phyloP scores from a whole-genome alignment of 2,113 vertebrate species.

The Leptosomus discolor region DNA sequence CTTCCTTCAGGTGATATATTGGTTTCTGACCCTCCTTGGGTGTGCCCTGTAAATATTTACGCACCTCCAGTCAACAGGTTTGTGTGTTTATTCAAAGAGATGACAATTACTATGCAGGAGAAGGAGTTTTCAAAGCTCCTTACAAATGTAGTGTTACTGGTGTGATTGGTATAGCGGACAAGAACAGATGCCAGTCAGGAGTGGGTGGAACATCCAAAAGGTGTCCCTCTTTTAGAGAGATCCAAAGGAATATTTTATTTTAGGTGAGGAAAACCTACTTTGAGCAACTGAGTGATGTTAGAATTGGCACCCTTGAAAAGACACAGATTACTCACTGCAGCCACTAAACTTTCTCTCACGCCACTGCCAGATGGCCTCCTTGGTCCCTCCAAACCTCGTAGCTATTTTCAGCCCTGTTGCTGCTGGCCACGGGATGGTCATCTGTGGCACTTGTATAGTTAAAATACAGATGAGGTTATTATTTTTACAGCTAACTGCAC shows the following conservation, averaged over 20 bases:
- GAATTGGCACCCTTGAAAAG: background rate
- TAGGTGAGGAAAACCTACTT: background rate
- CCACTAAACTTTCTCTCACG: background rate
- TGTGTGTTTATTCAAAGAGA: background rate
- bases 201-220: background rate
- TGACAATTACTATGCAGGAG: background rate
- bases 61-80: background rate
- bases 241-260: background rate
- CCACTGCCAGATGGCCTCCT: background rate
- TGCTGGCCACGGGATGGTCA: background rate
- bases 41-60: conserved; percentile 31
- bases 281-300: background rate
- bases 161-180: background rate
- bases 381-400: background rate
- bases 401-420: background rate
- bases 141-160: background rate
- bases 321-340: background rate
- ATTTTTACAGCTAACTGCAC: background rate
- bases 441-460: background rate
- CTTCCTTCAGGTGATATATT: conserved; percentile 29
- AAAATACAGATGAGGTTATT: background rate
- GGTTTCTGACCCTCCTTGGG: conserved; percentile 35
- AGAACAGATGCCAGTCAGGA: background rate
- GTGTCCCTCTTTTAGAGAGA: background rate
- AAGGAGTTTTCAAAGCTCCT: background rate